Evolutionary conservation across 2,113 vertebrate genomes (phyloP).

Genomic region (Rhombomys opimus): DNA sequence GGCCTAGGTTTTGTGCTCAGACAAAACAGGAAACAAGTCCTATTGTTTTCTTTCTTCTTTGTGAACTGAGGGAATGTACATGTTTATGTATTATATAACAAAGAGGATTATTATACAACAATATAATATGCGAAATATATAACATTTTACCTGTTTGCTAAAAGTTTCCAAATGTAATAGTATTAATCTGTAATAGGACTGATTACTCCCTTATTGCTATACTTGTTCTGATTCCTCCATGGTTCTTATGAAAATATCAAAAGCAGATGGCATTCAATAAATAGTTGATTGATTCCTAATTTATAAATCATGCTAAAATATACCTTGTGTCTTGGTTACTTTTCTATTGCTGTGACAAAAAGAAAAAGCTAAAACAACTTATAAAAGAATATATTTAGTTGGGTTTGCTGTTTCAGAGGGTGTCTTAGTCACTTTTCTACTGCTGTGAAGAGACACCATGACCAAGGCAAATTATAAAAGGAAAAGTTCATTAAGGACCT

Average conservation of each 20-base stretch:
- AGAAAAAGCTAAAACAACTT: neutral
- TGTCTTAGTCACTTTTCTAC: neutral
- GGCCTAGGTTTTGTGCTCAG: neutral
- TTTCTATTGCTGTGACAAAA: neutral
- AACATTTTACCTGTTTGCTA: neutral
- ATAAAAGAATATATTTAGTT: neutral
- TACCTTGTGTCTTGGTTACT: neutral
- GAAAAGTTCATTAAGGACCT: neutral
- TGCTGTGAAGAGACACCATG: neutral
- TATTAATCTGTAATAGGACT: conserved; percentile 32
- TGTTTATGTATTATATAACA: neutral
- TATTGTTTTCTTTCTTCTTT: neutral
- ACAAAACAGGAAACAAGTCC: neutral
- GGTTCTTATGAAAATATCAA: conserved; percentile 2
- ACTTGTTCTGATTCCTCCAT: neutral
- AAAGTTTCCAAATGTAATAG: neutral
- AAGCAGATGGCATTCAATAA: neutral
- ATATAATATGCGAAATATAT: neutral
- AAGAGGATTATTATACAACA: neutral
- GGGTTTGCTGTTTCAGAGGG: neutral
- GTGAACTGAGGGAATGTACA: neutral
- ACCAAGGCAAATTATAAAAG: neutral
- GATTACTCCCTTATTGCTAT: neutral
- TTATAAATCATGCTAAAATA: conserved; percentile 1
- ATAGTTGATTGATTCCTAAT: neutral